Conservation (phyloP, 2,113 vertebrate species). For the Oriolus oriolus region DNA sequence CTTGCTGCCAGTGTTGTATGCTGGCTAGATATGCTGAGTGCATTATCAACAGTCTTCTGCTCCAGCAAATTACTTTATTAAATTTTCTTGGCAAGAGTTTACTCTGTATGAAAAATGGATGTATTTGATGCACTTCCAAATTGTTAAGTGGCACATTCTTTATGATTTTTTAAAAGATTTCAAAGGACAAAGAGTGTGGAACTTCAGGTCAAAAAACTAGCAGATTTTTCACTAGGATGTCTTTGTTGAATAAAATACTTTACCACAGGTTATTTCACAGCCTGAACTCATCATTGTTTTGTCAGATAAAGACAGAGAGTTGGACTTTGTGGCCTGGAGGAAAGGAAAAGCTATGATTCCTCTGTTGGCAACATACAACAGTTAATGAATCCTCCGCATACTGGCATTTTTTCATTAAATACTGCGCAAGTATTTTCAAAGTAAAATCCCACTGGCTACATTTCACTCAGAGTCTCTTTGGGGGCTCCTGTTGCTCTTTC, state of each 20-base stretch:
- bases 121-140: neutral
- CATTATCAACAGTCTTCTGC: neutral
- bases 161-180: neutral
- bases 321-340: neutral
- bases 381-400: neutral
- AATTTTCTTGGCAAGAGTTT: slow-evolving; percentile 12
- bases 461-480: neutral
- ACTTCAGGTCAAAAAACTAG: neutral
- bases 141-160: neutral
- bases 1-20: neutral
- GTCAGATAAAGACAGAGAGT: neutral
- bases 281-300: neutral
- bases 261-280: neutral
- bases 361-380: neutral
- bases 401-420: neutral
- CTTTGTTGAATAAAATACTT: neutral
- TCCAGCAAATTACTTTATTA: slow-evolving; percentile 27
- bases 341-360: neutral
- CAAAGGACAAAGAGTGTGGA: neutral
- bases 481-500: neutral
- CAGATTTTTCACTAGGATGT: neutral
- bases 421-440: neutral
- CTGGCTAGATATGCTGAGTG: neutral
- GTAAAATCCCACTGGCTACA: neutral
- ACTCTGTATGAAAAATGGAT: neutral